phyloP scores from a whole-genome alignment of 2,888 invertebrate genomes.

The Heteropelma amictum region DNA sequence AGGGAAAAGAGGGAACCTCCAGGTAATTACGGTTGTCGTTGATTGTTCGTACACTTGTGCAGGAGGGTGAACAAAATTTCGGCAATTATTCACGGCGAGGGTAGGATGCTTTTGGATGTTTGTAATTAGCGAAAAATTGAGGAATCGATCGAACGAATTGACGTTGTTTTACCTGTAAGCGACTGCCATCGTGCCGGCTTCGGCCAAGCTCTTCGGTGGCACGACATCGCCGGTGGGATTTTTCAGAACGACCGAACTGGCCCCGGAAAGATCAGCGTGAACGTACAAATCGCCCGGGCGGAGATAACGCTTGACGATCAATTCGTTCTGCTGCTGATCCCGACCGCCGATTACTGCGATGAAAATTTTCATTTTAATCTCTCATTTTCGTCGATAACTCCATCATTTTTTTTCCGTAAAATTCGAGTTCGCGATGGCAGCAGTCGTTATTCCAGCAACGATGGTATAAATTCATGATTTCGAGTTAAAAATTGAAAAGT shows the following conservation, averaged over 20 bases:
- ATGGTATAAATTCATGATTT: too few species aligned
- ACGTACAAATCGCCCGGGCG: constrained; percentile 94
- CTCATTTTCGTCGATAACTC: background rate
- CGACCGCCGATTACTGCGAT: constrained; percentile 92
- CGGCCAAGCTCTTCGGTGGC: constrained; percentile 96
- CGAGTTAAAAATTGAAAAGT: too few species aligned
- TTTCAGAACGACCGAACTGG: constrained; percentile 94
- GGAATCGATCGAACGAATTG: too few species aligned
- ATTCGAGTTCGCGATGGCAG: too few species aligned
- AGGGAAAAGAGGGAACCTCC: background rate
- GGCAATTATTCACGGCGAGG: too few species aligned
- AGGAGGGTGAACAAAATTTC: too few species aligned
- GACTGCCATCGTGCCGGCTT: constrained; percentile 98
- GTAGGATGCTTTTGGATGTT: too few species aligned
- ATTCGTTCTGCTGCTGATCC: constrained; percentile 98
- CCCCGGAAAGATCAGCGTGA: constrained; percentile 97
- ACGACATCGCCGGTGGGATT: constrained; percentile 86
- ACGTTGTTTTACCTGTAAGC: constrained; percentile 87
- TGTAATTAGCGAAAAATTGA: too few species aligned
- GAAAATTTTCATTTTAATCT: background rate
- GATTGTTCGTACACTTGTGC: too few species aligned
- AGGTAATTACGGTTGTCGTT: too few species aligned
- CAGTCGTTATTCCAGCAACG: too few species aligned
- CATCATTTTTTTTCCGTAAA: too few species aligned
- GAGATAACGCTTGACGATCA: constrained; percentile 97